These are phyloP conservation scores for Drosophila austrosaltans DNA, from an alignment of 2,888 invertebrate genomes.

Conservation along the genomic window DNA sequence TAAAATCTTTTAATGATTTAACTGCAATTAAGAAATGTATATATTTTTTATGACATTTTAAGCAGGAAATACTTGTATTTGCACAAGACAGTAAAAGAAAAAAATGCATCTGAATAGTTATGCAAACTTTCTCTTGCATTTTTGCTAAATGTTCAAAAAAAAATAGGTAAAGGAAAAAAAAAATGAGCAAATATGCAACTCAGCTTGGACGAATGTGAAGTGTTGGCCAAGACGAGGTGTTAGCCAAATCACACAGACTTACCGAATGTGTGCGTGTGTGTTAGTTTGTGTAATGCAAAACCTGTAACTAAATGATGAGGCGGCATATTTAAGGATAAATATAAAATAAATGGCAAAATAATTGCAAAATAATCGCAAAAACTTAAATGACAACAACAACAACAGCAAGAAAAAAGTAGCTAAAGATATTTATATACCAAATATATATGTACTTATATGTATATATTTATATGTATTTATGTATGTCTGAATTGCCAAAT, in stretches of 20 bases:
- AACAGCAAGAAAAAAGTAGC: background rate
- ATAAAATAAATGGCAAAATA: constrained; percentile 20
- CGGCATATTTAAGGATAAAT: constrained; percentile 16
- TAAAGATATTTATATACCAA: constrained; percentile 11
- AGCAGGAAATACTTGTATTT: constrained; percentile 11
- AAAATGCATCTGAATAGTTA: background rate
- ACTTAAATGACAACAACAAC: constrained; percentile 31
- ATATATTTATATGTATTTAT: background rate
- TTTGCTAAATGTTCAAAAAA: background rate
- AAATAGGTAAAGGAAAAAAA: background rate
- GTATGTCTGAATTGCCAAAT: constrained; percentile 35
- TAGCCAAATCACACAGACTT: constrained; percentile 20
- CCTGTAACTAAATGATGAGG: constrained; percentile 17
- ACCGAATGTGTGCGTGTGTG: background rate
- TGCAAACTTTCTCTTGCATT: constrained; percentile 16
- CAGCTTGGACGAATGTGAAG: constrained; percentile 9
- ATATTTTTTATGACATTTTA: background rate
- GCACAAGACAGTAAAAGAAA: background rate
- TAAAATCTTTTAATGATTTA: constrained; percentile 11
- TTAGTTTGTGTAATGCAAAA: constrained; percentile 15
- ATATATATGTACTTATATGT: background rate
- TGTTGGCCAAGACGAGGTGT: constrained; percentile 15
- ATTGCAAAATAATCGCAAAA: constrained; percentile 37
- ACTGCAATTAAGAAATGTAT: background rate
- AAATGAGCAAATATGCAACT: constrained; percentile 7